Percentiles rank a stretch among this genome's conserved stretches.
Evolutionary conservation across 1,140 invertebrate genomes (phyloP).

Genomic region (Drosophila chauvacae): DNA sequence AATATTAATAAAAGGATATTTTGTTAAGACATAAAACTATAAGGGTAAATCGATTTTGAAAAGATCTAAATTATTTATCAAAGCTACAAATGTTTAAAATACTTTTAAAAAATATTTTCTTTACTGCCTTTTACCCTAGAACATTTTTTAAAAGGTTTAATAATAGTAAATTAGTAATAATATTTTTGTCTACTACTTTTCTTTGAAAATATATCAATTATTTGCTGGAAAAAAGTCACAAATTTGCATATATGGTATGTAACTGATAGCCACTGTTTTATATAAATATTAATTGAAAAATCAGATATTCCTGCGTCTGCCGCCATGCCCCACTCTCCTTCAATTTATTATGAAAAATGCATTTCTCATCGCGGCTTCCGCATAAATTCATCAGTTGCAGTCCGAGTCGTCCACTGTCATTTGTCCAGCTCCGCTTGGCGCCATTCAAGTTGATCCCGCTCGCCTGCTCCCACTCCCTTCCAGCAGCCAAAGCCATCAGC

Average conservation of each 20-base stretch:
- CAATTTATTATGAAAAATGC: slow-evolving; percentile 80
- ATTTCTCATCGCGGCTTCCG: slow-evolving; percentile 68
- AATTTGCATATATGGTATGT: neutral
- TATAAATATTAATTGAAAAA: slow-evolving; percentile 56
- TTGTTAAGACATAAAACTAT: neutral
- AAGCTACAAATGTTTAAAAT: too few species aligned
- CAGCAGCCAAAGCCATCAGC: slow-evolving; percentile 15
- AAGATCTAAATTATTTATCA: neutral
- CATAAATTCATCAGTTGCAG: slow-evolving; percentile 80
- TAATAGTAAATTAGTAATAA: neutral
- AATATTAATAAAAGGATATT: neutral
- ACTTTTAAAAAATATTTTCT: neutral
- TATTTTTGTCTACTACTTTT: neutral
- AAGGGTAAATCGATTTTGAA: neutral
- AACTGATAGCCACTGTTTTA: slow-evolving; percentile 24
- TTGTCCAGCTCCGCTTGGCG: slow-evolving; percentile 61
- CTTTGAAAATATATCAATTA: neutral
- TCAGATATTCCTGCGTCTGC: slow-evolving; percentile 37
- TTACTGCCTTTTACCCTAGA: neutral
- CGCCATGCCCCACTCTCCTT: slow-evolving; percentile 24
- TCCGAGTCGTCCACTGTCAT: slow-evolving; percentile 60
- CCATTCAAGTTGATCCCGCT: slow-evolving; percentile 21
- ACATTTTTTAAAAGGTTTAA: neutral
- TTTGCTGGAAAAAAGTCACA: neutral
- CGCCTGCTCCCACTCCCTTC: neutral